Conservation (phyloP, 1,140 invertebrate species). For the Cheumatopsyche charites region DNA sequence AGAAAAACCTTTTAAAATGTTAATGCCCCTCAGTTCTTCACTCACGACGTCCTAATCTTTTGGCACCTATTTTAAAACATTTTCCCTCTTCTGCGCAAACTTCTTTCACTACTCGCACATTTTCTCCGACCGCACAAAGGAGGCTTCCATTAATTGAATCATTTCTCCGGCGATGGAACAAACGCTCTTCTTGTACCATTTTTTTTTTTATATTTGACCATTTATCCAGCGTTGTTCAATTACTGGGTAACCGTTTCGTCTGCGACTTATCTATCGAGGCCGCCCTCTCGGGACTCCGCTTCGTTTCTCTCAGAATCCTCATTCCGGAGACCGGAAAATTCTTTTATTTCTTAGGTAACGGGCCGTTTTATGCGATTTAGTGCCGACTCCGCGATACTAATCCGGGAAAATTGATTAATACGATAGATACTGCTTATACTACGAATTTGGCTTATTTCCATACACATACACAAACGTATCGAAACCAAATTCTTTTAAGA, state of each 20-base stretch:
- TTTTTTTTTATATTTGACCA: background rate
- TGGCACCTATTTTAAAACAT: too few species aligned
- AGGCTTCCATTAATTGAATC: too few species aligned
- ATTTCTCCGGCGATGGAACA: background rate
- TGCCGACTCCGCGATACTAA: background rate
- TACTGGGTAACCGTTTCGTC: constrained; percentile 24
- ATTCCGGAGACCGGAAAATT: background rate
- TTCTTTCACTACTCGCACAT: background rate
- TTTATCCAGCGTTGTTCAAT: constrained; percentile 48
- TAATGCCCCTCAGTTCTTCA: too few species aligned
- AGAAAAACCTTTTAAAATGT: too few species aligned
- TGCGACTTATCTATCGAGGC: constrained; percentile 17
- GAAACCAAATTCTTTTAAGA: background rate
- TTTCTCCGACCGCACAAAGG: background rate
- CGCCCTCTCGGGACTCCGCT: too few species aligned
- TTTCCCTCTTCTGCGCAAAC: background rate
- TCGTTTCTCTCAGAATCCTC: background rate
- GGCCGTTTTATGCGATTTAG: constrained; percentile 1
- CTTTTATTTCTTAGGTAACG: constrained; percentile 10
- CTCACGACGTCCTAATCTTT: too few species aligned
- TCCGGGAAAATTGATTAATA: constrained; percentile 8
- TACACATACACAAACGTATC: background rate
- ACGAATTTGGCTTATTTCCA: too few species aligned
- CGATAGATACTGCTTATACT: too few species aligned
- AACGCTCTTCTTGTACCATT: too few species aligned